These are phyloP conservation scores for Lycia hirtaria DNA, from an alignment of 2,888 invertebrate genomes.

Conservation along the genomic window DNA sequence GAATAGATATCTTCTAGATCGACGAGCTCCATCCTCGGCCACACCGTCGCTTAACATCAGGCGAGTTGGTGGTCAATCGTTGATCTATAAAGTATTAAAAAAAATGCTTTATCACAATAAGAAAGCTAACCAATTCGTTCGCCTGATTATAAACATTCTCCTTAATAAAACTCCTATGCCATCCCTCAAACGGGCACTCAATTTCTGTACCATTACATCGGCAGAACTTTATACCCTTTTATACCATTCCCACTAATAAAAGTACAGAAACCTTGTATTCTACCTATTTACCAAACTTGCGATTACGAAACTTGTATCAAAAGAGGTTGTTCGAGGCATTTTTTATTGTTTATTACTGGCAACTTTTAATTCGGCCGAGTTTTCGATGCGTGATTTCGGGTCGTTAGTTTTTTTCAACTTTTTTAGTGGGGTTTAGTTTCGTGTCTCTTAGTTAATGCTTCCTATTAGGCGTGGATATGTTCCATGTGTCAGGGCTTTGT, in stretches of 20 bases:
- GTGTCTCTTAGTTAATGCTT: slow-evolving; percentile 75
- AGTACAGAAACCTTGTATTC: slow-evolving; percentile 42
- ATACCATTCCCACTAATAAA: slow-evolving; percentile 36
- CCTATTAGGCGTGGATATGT: slow-evolving; percentile 65
- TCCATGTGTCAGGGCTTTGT: slow-evolving; percentile 57
- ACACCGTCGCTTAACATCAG: too few species aligned
- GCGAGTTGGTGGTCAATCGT: too few species aligned
- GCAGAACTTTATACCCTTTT: slow-evolving; percentile 39
- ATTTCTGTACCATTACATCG: slow-evolving; percentile 36
- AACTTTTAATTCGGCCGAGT: slow-evolving; percentile 84
- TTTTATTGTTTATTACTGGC: slow-evolving; percentile 81
- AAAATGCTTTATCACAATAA: slow-evolving; percentile 8
- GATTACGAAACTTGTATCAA: slow-evolving; percentile 68
- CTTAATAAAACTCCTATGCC: slow-evolving; percentile 26
- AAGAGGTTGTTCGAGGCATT: slow-evolving; percentile 68
- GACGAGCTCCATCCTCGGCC: too few species aligned
- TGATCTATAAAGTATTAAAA: too few species aligned
- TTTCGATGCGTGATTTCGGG: slow-evolving; percentile 76
- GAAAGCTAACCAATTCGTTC: not conserved
- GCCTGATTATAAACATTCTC: slow-evolving; percentile 13
- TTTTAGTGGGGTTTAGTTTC: slow-evolving; percentile 71
- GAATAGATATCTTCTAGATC: too few species aligned
- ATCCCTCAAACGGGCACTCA: slow-evolving; percentile 35
- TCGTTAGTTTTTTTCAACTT: slow-evolving; percentile 80
- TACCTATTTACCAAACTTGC: slow-evolving; percentile 51